A percentile compares a stretch with the other conserved stretches of the same genome.
Conservation (phyloP, 1,140 invertebrate species). For the Orchestia grillus region DNA sequence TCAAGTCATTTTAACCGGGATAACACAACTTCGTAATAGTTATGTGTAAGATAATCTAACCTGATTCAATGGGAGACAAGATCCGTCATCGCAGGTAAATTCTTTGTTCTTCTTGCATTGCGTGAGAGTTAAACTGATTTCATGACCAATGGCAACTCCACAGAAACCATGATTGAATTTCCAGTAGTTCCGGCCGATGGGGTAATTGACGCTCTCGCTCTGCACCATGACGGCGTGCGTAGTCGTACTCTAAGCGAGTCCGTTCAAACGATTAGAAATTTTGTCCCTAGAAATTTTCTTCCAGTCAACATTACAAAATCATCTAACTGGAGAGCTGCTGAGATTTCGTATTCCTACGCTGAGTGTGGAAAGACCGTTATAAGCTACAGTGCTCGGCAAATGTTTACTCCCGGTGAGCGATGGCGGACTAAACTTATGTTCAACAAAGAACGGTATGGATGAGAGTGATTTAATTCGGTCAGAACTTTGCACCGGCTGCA, state of each 20-base stretch:
- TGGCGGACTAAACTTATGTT: too few relatives aligned
- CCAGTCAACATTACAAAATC: background rate
- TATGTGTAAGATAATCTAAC: background rate
- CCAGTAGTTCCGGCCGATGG: slow-evolving; percentile 57
- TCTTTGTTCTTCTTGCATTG: slow-evolving; percentile 51
- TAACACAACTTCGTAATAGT: background rate
- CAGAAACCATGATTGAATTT: slow-evolving; percentile 58
- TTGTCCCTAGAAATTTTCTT: background rate
- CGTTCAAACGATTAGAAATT: background rate
- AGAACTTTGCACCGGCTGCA: too few relatives aligned
- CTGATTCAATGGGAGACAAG: slow-evolving; percentile 42
- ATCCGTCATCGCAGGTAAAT: slow-evolving; percentile 58
- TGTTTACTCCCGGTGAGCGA: background rate
- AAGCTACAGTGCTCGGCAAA: background rate
- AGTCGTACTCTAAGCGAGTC: slow-evolving; percentile 33
- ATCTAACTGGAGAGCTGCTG: background rate
- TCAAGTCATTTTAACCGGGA: too few relatives aligned
- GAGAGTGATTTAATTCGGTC: too few relatives aligned
- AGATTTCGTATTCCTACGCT: background rate
- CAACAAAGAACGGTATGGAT: too few relatives aligned
- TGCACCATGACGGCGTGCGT: slow-evolving; percentile 57
- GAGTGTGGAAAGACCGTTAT: background rate
- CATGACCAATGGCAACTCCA: background rate
- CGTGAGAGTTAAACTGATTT: slow-evolving; percentile 36
- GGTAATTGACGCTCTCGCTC: slow-evolving; percentile 44